Evolutionary conservation across 2,888 invertebrate genomes (phyloP).

Genomic region (Drosophila ustulata): DNA sequence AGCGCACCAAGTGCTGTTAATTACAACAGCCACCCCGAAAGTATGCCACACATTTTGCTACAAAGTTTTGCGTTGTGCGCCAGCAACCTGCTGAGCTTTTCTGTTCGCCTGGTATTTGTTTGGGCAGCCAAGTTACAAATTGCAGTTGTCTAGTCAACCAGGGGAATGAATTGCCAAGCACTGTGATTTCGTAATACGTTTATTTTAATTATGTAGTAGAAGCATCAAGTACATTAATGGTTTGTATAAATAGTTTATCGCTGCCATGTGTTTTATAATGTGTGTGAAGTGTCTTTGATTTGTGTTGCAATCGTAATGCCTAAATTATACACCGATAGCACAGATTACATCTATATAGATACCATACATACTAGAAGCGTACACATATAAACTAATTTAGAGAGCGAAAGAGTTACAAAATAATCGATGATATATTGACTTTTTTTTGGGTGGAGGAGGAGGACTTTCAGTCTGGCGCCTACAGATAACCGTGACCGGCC

Average conservation of each 20-base stretch:
- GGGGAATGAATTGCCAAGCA: not conserved
- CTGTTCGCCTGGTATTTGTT: constrained; percentile 5
- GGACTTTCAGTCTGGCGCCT: constrained; percentile 63
- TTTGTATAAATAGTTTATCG: constrained; percentile 70
- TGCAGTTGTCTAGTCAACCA: not conserved
- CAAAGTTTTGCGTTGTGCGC: not conserved
- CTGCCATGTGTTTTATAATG: constrained; percentile 27
- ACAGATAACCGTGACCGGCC: constrained; percentile 92
- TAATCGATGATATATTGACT: constrained; percentile 47
- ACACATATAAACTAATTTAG: constrained; percentile 30
- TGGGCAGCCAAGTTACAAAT: constrained; percentile 6
- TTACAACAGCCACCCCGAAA: constrained; percentile 4
- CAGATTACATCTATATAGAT: constrained; percentile 56
- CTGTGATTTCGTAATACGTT: constrained; percentile 36
- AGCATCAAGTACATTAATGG: constrained; percentile 74
- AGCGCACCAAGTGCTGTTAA: not conserved
- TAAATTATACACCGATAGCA: constrained; percentile 65
- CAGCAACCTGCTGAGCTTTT: not conserved
- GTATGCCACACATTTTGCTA: not conserved
- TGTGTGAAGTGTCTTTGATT: constrained; percentile 57
- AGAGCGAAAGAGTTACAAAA: constrained; percentile 26
- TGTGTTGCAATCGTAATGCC: constrained; percentile 62
- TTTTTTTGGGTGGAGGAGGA: constrained; percentile 14
- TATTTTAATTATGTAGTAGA: constrained; percentile 68
- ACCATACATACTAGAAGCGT: constrained; percentile 47